Base-by-base conservation (phyloP, 2,797 vertebrate genomes). In the Clarias platycephalus region DNA sequence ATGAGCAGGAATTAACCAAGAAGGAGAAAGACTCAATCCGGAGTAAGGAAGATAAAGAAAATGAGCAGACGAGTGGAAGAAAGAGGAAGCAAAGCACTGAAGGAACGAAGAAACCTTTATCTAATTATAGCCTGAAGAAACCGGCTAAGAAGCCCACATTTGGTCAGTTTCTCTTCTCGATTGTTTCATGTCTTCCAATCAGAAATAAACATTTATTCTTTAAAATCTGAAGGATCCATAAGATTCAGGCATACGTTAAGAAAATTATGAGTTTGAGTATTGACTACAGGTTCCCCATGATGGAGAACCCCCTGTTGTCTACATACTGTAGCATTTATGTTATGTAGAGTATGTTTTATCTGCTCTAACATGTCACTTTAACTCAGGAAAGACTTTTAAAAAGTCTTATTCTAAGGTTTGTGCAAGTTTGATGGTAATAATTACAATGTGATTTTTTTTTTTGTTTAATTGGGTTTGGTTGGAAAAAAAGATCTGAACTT, bases 121-220 rank as follows among this genome's bases (percentile, higher is more conserved):
- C 31, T 24, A 89, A 87, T 18, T 84, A 62, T 1, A 0, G 1
- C 40, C 72, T 4, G 22, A 93, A 37, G 87, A 93, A 87, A 81
- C 87, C 26, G 57, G 4, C 57, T 3, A 87, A 85, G 53, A 95
- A 91, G 86, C 64, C 88, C 2, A 2, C 0, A 18, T 93, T 86
- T 80, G 86, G 94, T 95, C 86, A 93, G 94, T 92, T n/a, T 77
- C 55, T 44, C n/a, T 26, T 12, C 53, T 2, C 10, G 53, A 1
- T 58, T 58, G 18, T 22, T 76, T 34, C 2, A 1, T 57, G 53
- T 7, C 44, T 26, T 26, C n/a, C 12, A 26, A 13, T 71, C 2
- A 7, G 4, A 71, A 49, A 13, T 26, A 16, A 28, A 68, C 37
- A 40, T 34, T 16, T 34, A 1, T 22, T 68, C 7, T 8, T 68